A percentile compares a stretch with the other conserved stretches of the same genome.
Conservation (phyloP, 2,888 invertebrate species). For the Dicyrtomina minuta region DNA sequence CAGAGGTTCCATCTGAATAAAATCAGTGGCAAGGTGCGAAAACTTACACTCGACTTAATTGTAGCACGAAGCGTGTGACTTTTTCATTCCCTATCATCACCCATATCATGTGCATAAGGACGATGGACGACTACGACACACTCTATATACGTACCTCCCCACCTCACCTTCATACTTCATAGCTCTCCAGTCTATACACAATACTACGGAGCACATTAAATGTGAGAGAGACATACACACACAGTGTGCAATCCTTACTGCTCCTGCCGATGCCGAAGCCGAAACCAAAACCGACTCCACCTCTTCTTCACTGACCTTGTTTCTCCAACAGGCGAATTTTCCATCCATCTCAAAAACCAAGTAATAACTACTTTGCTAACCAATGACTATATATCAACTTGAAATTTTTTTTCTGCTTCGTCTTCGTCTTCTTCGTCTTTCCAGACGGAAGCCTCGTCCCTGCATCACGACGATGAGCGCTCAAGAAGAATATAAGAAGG, state of each 20-base stretch:
- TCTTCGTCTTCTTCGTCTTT: background rate
- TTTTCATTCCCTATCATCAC: conserved; percentile 3
- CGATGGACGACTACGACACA: no score
- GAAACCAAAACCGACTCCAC: no score
- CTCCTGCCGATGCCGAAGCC: no score
- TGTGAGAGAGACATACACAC: no score
- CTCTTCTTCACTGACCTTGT: conserved; percentile 21
- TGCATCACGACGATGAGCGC: no score
- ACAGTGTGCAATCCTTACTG: conserved; percentile 9
- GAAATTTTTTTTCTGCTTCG: background rate
- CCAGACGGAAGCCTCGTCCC: background rate
- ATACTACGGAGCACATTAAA: no score
- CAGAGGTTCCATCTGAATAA: conserved; percentile 32
- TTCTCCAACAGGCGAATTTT: conserved; percentile 14
- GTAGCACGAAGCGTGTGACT: conserved; percentile 24
- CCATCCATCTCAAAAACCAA: background rate
- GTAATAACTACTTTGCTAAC: background rate
- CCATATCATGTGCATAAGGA: background rate
- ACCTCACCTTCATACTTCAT: no score
- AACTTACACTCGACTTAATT: conserved; percentile 42
- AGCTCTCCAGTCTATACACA: no score
- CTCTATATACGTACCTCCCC: no score
- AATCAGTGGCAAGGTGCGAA: conserved; percentile 41
- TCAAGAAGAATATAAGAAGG: no score
- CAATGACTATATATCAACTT: conserved; percentile 1